These are phyloP conservation scores for Andrena minutula DNA, from an alignment of 2,888 invertebrate genomes.

Conservation along the genomic window DNA sequence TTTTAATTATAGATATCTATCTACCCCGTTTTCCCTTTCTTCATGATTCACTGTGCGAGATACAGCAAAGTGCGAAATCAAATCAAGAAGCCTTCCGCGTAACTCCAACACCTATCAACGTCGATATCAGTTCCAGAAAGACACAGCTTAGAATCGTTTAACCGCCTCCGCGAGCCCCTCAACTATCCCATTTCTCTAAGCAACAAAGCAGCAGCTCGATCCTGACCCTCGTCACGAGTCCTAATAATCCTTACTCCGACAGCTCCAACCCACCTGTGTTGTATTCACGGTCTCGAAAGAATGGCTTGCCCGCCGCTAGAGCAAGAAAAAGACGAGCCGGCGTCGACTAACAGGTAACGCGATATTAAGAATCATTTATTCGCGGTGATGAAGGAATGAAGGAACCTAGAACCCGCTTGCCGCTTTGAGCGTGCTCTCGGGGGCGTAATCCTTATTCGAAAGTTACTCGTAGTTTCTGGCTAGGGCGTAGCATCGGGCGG, in stretches of 20 bases:
- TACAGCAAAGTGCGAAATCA: too few relatives aligned
- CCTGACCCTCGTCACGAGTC: constrained; percentile 36
- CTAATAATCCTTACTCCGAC: constrained; percentile 45
- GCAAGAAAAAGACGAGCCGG: too few relatives aligned
- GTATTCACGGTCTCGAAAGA: constrained; percentile 13
- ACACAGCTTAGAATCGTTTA: not conserved
- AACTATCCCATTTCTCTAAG: not conserved
- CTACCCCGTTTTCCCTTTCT: too few relatives aligned
- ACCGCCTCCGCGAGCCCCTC: not conserved
- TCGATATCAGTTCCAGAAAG: not conserved
- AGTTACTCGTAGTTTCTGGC: constrained; percentile 38
- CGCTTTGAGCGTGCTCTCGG: constrained; percentile 24
- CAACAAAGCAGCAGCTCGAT: not conserved
- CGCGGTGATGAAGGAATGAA: constrained; percentile 9
- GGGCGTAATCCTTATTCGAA: constrained; percentile 54
- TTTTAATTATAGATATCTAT: too few relatives aligned
- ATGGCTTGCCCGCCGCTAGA: not conserved
- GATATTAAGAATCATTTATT: constrained; percentile 30
- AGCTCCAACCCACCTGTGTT: constrained; percentile 11
- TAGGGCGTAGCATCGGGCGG: constrained; percentile 6
- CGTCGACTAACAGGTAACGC: constrained; percentile 18
- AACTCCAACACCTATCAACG: not conserved
- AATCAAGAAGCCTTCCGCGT: too few relatives aligned
- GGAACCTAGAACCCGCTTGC: constrained; percentile 16
- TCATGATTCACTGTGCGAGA: too few relatives aligned